Percentiles rank a stretch among this genome's conserved stretches.
Conservation (phyloP, 2,888 invertebrate genomes). For the Drosophila mimica region DNA sequence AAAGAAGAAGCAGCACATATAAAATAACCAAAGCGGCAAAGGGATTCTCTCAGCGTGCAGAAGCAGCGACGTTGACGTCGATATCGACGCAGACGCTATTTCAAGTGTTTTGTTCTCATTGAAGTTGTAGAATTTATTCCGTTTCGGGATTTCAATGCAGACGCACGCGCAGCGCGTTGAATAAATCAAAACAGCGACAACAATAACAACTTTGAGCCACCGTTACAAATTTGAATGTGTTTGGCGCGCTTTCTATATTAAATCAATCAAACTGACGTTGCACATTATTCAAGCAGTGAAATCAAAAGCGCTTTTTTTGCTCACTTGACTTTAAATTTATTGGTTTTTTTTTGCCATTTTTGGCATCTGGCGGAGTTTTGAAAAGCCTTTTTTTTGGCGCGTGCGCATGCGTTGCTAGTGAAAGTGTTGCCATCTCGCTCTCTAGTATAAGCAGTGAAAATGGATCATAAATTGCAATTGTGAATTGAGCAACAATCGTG, state of each 20-base stretch:
- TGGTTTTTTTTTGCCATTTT: slow-evolving; percentile 48
- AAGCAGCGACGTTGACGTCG: slow-evolving; percentile 30
- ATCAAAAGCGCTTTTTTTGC: slow-evolving; percentile 35
- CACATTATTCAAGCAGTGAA: slow-evolving; percentile 49
- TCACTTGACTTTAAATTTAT: slow-evolving; percentile 21
- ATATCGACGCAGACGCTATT: slow-evolving; percentile 21
- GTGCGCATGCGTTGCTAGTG: slow-evolving; percentile 70
- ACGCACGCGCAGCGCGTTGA: slow-evolving; percentile 81
- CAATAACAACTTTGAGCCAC: slow-evolving; percentile 14
- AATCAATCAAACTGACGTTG: slow-evolving; percentile 55
- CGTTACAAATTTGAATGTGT: slow-evolving; percentile 59
- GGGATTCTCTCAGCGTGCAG: slow-evolving; percentile 66
- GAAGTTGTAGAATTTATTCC: slow-evolving; percentile 84
- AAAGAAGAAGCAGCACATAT: slow-evolving; percentile 34
- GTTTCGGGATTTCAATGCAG: slow-evolving; percentile 84
- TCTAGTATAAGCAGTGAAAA: slow-evolving; percentile 26
- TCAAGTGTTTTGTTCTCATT: slow-evolving; percentile 77
- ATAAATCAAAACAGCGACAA: slow-evolving; percentile 26
- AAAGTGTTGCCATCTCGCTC: slow-evolving; percentile 53
- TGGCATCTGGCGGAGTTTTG: slow-evolving; percentile 43
- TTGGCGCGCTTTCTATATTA: slow-evolving; percentile 53
- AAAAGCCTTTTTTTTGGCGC: slow-evolving; percentile 48
- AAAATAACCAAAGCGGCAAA: slow-evolving; percentile 63
- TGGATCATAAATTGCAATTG: slow-evolving; percentile 59
- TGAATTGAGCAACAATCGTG: slow-evolving; percentile 50